Conservation (phyloP, 2,888 invertebrate genomes). For the Eutolmus rufibarbis region DNA sequence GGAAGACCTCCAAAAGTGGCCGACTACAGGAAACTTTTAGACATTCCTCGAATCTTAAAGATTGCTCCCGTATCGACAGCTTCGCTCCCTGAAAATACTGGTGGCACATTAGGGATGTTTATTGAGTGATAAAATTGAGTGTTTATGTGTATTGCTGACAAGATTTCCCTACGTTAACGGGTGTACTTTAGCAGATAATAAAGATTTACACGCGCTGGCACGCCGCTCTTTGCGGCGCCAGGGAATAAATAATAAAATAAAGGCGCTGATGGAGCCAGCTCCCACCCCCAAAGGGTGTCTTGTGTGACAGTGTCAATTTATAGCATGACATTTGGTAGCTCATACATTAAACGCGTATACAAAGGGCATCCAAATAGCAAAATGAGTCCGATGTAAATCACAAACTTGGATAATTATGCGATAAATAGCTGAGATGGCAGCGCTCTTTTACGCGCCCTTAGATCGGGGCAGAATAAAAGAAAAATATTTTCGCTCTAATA, state of each 20-base stretch:
- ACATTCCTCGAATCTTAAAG: slow-evolving; percentile 37
- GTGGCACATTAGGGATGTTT: slow-evolving; percentile 45
- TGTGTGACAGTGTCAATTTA: slow-evolving; percentile 17
- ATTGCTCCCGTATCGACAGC: slow-evolving; percentile 29
- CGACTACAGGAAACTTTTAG: slow-evolving; percentile 39
- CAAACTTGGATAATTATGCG: background rate
- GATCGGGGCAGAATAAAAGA: background rate
- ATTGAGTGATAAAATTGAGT: slow-evolving; percentile 49
- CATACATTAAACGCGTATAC: background rate
- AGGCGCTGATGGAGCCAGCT: background rate
- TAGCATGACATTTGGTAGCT: background rate
- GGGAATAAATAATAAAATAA: slow-evolving; percentile 32
- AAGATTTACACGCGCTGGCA: slow-evolving; percentile 26
- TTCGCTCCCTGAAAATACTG: background rate
- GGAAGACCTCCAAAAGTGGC: slow-evolving; percentile 1
- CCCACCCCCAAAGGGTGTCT: background rate
- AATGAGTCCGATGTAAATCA: background rate
- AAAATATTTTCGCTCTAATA: slow-evolving; percentile 31
- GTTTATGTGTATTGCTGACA: slow-evolving; percentile 48
- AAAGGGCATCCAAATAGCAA: background rate
- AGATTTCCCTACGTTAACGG: slow-evolving; percentile 42
- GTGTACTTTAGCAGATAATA: slow-evolving; percentile 35
- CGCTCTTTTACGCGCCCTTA: background rate
- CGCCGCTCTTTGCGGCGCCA: background rate
- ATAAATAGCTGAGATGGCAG: background rate